Percentiles rank a stretch among this genome's conserved stretches.
These are phyloP conservation scores for Martes martes DNA, from an alignment of 2,113 vertebrate species.

Conservation along the genomic window DNA sequence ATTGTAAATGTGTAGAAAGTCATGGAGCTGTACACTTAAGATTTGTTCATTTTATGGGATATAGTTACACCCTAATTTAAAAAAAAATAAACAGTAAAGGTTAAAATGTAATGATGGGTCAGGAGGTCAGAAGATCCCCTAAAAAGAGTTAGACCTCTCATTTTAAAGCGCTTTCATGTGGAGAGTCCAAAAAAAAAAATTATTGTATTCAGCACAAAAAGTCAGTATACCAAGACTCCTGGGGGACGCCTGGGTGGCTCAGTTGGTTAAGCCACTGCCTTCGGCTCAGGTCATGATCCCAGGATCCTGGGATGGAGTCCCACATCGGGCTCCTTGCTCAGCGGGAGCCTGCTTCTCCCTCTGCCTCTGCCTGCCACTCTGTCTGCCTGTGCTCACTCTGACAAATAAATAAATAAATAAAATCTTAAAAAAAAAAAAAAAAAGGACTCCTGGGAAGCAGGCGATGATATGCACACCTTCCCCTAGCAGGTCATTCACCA, in stretches of 20 bases:
- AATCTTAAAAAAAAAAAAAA: background rate
- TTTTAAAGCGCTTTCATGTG: background rate
- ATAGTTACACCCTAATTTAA: background rate
- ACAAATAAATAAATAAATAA: too few species aligned
- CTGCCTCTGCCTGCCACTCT: too few species aligned
- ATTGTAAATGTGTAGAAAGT: background rate
- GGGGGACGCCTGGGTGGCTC: too few species aligned
- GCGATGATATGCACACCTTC: background rate
- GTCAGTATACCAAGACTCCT: background rate
- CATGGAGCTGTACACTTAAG: background rate
- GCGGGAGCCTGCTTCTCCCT: too few species aligned
- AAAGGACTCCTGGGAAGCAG: background rate
- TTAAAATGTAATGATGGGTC: background rate
- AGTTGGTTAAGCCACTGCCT: too few species aligned
- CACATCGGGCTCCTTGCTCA: too few species aligned
- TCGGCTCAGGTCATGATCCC: too few species aligned
- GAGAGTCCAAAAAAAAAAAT: background rate
- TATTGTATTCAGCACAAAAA: background rate
- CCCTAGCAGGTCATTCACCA: background rate
- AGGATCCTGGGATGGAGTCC: too few species aligned
- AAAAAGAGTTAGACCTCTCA: background rate
- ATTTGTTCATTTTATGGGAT: background rate
- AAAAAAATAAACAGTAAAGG: background rate
- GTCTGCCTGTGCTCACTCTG: too few species aligned
- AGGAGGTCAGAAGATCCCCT: background rate